phyloP scores from a whole-genome alignment of 2,797 vertebrate species.

The Danio albolineatus region DNA sequence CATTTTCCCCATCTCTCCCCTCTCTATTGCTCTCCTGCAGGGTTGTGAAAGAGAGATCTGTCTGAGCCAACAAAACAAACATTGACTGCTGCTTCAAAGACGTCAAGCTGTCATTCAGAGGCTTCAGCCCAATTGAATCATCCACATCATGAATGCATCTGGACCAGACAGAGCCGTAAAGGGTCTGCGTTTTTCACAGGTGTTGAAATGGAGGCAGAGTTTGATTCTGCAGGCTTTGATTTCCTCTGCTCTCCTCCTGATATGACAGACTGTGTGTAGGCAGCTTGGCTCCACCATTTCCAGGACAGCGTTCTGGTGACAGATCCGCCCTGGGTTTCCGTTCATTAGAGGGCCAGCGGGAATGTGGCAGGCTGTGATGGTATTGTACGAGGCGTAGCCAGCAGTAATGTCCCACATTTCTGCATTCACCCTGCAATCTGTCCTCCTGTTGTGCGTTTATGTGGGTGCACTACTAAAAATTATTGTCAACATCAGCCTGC shows the following conservation, averaged over 20 bases:
- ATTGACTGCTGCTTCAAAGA: slow-evolving; percentile 43
- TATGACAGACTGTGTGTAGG: slow-evolving; percentile 75
- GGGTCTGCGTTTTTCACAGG: slow-evolving; percentile 2
- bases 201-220: not conserved
- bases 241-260: not conserved
- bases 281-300: slow-evolving; percentile 58
- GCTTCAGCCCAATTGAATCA: slow-evolving; percentile 19
- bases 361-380: slow-evolving; percentile 65
- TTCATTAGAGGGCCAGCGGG: slow-evolving; percentile 68
- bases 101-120: slow-evolving; percentile 21
- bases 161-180: slow-evolving; percentile 28
- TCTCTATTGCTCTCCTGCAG: slow-evolving; percentile 32
- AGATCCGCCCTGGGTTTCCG: slow-evolving; percentile 70
- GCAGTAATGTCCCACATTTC: slow-evolving; percentile 65
- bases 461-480: not conserved
- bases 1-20: not conserved
- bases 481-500: not conserved
- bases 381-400: slow-evolving; percentile 52
- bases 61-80: slow-evolving; percentile 39
- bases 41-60: slow-evolving; percentile 37
- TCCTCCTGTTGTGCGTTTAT: slow-evolving; percentile 29
- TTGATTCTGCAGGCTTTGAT: not conserved
- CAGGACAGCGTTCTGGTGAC: slow-evolving; percentile 55
- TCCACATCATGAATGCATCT: slow-evolving; percentile 1
- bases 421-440: slow-evolving; percentile 59